phyloP scores from a whole-genome alignment of 1,140 invertebrate species.

The Ceratina australensis region DNA sequence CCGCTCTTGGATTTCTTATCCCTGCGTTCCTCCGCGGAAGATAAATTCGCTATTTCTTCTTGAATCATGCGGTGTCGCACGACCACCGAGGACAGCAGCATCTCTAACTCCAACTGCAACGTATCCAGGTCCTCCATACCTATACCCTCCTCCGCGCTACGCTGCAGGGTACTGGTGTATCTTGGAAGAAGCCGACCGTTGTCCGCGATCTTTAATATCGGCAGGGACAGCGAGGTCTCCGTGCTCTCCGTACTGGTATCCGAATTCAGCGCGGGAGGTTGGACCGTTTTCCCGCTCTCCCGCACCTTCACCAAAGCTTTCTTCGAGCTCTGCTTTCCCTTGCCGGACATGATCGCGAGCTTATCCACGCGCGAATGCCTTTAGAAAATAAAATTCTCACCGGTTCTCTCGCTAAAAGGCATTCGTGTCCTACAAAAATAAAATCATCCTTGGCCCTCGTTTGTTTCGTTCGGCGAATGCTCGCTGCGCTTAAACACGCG shows the following conservation, averaged over 20 bases:
- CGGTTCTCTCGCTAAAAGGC: background rate
- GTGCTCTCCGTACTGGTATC: slow-evolving; percentile 67
- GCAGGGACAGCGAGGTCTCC: slow-evolving; percentile 65
- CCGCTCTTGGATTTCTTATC: slow-evolving; percentile 83
- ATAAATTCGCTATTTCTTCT: slow-evolving; percentile 86
- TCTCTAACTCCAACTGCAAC: slow-evolving; percentile 93
- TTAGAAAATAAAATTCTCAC: too few relatives aligned
- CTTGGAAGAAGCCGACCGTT: slow-evolving; percentile 80
- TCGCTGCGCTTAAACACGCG: background rate
- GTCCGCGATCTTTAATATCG: slow-evolving; percentile 79
- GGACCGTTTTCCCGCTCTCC: slow-evolving; percentile 72
- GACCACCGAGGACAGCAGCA: slow-evolving; percentile 89
- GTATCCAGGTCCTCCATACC: slow-evolving; percentile 91
- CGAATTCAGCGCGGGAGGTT: slow-evolving; percentile 56
- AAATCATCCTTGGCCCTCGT: background rate
- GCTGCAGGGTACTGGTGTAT: slow-evolving; percentile 80
- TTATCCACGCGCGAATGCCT: background rate
- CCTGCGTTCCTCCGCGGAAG: slow-evolving; percentile 85
- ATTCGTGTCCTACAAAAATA: slow-evolving; percentile 9
- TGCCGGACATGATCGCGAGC: slow-evolving; percentile 73
- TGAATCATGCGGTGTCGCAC: slow-evolving; percentile 88
- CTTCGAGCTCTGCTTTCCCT: slow-evolving; percentile 77
- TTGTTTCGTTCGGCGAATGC: background rate
- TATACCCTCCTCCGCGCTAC: slow-evolving; percentile 83
- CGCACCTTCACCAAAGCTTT: slow-evolving; percentile 73